phyloP scores from a whole-genome alignment of 2,888 invertebrate genomes.

The Plagodis dolabraria region DNA sequence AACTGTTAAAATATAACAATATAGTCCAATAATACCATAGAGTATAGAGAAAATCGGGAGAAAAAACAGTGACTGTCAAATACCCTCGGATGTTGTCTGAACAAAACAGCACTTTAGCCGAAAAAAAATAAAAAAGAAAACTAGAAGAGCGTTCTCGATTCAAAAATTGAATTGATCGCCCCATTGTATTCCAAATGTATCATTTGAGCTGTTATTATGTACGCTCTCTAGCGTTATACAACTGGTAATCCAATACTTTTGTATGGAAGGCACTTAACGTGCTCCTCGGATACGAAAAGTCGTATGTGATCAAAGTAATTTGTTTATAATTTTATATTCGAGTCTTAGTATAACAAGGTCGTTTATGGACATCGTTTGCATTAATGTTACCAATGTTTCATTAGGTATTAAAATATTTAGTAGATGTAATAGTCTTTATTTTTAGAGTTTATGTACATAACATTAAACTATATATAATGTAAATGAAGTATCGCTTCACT shows the following conservation, averaged over 20 bases:
- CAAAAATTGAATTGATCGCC: constrained; percentile 85
- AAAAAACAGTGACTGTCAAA: constrained; percentile 85
- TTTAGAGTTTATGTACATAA: too few relatives aligned
- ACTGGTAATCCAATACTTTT: constrained; percentile 84
- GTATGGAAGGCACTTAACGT: constrained; percentile 83
- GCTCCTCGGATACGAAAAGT: constrained; percentile 65
- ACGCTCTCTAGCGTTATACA: constrained; percentile 79
- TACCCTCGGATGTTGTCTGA: constrained; percentile 80
- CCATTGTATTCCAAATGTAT: constrained; percentile 85
- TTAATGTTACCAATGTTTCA: not conserved
- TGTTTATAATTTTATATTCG: constrained; percentile 61
- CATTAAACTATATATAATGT: too few relatives aligned
- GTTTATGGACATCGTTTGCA: constrained; percentile 16
- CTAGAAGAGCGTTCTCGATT: constrained; percentile 84
- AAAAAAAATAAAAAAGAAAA: constrained; percentile 72
- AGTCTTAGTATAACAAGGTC: constrained; percentile 38
- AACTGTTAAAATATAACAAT: too few relatives aligned
- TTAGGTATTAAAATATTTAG: not conserved
- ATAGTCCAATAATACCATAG: constrained; percentile 65
- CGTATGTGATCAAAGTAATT: constrained; percentile 62
- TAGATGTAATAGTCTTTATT: too few relatives aligned
- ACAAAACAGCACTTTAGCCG: constrained; percentile 85
- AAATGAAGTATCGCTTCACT: too few relatives aligned
- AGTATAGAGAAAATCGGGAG: constrained; percentile 70
- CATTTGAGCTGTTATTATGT: constrained; percentile 85